Base-by-base conservation (phyloP, 2,888 invertebrate genomes). In the Lasioglossum calceatum region DNA sequence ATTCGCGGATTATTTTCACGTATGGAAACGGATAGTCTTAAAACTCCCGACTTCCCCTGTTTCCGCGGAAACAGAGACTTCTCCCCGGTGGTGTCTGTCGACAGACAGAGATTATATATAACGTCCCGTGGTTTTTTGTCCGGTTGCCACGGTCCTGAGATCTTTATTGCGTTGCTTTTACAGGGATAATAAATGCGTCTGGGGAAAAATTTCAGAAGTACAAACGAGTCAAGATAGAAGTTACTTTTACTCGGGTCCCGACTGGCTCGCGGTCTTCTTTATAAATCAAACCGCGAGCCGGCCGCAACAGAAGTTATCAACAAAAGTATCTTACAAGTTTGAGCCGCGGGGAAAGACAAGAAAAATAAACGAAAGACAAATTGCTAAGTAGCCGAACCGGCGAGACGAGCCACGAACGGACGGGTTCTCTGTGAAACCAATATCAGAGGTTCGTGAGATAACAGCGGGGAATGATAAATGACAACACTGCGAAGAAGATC, bases 1-100 rank as follows among this genome's bases (percentile, higher is more conserved):
- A 82, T 82, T 75, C 78, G 50, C 58, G 61, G 61, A 85, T 85
- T 85, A 85, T 82, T 85, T 82, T 79, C 78, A 42, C 50, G 75
- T 79, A 75, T 72, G 82, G 44, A 75, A 76, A 75, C 32, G 82
- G 70, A 79, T 50, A 44, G 50, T 32, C 82, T 71, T 54, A 78
- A 79, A 72, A 78, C n/a, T 64, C 27, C 50, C 42, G 58, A 58
- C 44, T 77, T 47, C 12, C 54, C 32, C 12, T 54, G 54, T 54
- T 54, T 54, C n/a, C 70, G 39, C 44, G 67, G 61, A 67, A 76
- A 47, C 47, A 23, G 23, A 2, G 19, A 75, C 50, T 77, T 79
- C n/a, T 61, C 58, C 3, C 54, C 54, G 54, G n/a, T 2, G 39
- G 19, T 39, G 76, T 79, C 79, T 36, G 71, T 72, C 47, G 54